Evolutionary conservation across 2,113 vertebrate genomes (phyloP).

Genomic region (Nibea coibor): DNA sequence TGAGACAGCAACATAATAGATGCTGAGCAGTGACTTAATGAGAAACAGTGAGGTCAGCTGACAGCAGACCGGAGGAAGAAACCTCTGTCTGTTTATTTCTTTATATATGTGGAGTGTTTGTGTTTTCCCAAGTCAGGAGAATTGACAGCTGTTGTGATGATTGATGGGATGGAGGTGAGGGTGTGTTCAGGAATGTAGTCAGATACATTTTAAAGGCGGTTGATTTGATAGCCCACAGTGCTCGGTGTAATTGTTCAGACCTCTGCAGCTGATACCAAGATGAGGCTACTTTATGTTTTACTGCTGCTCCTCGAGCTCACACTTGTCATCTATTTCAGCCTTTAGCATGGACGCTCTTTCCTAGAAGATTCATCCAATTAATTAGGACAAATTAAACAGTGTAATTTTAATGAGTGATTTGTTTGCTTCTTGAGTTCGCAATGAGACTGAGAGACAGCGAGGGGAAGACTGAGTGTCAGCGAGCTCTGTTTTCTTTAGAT

Average conservation of each 20-base stretch:
- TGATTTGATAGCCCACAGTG: too few relatives aligned
- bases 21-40: not conserved
- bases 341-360: slow-evolving; percentile 16
- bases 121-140: not conserved
- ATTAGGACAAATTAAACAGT: slow-evolving; percentile 45
- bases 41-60: not conserved
- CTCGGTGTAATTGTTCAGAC: too few relatives aligned
- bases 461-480: slow-evolving; percentile 38
- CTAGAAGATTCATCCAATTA: slow-evolving; percentile 18
- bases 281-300: too few relatives aligned
- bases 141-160: not conserved
- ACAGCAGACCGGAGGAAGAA: not conserved
- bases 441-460: slow-evolving; percentile 19
- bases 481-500: slow-evolving; percentile 20
- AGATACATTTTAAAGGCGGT: not conserved
- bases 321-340: not conserved
- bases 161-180: not conserved
- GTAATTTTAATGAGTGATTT: slow-evolving; percentile 50
- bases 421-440: slow-evolving; percentile 37
- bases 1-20: not conserved
- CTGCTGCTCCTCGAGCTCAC: not conserved
- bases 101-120: not conserved
- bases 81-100: not conserved
- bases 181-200: not conserved
- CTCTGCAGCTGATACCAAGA: too few relatives aligned